phyloP scores from a whole-genome alignment of 30 jellyfish, hydroid and myxozoan genomes.

The Haliclystus octoradiatus region DNA sequence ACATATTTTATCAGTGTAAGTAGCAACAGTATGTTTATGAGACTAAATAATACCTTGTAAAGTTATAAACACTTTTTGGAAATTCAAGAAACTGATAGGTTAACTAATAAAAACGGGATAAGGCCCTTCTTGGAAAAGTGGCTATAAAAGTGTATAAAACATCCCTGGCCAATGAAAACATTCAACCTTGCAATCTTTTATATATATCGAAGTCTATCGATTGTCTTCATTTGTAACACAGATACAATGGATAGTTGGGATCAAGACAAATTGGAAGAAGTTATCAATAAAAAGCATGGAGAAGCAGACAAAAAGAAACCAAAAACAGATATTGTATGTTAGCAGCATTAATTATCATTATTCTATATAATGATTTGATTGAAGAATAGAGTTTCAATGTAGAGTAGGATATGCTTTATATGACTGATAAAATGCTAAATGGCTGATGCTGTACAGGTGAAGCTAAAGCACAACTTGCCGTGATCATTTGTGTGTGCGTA shows the following conservation, averaged over 20 bases:
- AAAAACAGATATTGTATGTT: slow-evolving; percentile 81
- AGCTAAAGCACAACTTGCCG: not conserved
- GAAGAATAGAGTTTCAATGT: not conserved
- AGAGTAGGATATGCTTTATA: not conserved
- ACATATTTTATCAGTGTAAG: no score
- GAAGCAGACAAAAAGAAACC: slow-evolving; percentile 76
- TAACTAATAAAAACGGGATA: no score
- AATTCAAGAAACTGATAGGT: no score
- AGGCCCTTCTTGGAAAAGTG: no score
- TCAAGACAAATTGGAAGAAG: slow-evolving; percentile 90
- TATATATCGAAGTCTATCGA: no score
- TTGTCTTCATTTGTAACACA: slow-evolving; percentile 1
- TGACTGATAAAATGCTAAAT: not conserved
- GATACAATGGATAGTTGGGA: slow-evolving; percentile 90
- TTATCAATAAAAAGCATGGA: slow-evolving; percentile 89
- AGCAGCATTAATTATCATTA: no score
- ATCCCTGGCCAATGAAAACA: no score
- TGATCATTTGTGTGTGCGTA: not conserved
- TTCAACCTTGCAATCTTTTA: no score
- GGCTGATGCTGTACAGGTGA: not conserved
- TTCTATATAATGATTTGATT: no score
- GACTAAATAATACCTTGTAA: not conserved
- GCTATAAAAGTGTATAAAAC: no score
- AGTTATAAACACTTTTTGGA: not conserved
- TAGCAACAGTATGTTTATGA: no score